Evolutionary conservation across 1,140 invertebrate genomes (phyloP).

Genomic region (Orchestia grillus): DNA sequence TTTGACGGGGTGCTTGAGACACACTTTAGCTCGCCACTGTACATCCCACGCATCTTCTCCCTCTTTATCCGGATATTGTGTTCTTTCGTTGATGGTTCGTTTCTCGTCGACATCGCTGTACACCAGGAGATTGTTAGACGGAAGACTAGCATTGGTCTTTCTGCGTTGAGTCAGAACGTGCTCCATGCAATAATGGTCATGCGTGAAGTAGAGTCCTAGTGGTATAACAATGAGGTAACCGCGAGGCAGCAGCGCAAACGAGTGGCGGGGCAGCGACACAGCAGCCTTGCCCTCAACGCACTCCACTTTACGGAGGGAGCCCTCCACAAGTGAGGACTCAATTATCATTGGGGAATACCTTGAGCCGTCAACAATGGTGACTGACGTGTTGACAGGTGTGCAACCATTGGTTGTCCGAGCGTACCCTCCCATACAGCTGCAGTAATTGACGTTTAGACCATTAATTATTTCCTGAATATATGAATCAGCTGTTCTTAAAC

Average conservation of each 20-base stretch:
- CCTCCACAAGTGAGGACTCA: neutral
- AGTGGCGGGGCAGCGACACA: neutral
- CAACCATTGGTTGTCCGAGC: neutral
- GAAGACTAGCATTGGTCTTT: neutral
- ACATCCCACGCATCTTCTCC: neutral
- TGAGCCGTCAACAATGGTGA: neutral
- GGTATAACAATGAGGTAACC: slow-evolving; percentile 1
- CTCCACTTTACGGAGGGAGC: neutral
- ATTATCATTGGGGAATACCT: slow-evolving; percentile 8
- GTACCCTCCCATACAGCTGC: neutral
- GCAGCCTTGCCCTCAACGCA: neutral
- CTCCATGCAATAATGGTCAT: slow-evolving; percentile 19
- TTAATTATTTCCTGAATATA: neutral
- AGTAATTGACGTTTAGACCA: neutral
- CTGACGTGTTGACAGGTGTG: neutral
- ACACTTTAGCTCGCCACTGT: neutral
- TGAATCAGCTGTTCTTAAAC: neutral
- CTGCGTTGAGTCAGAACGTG: neutral
- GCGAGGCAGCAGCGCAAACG: neutral
- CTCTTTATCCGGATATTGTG: neutral
- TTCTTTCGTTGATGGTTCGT: neutral
- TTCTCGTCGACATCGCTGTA: neutral
- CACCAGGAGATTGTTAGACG: neutral
- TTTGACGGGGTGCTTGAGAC: neutral
- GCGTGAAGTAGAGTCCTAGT: neutral